Evolutionary conservation across 2,797 vertebrate genomes (phyloP), one percentile per base, ranked within the genome.

Genomic region (Mastacembelus armatus): DNA sequence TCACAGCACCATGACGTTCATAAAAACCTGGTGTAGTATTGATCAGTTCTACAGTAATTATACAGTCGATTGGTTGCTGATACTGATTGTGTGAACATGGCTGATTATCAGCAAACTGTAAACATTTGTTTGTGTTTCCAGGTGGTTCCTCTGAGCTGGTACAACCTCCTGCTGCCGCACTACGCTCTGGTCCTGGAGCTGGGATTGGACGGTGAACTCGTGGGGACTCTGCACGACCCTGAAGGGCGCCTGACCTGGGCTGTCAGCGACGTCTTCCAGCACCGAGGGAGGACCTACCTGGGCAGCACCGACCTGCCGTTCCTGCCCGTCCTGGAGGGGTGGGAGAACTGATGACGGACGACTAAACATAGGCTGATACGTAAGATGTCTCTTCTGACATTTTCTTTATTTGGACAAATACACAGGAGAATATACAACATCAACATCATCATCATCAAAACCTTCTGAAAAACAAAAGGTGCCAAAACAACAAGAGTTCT

Each of bases 221-320:
- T 88, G 36, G 90, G 81, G 19, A 85, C 85, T 3, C 89, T 90
- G 36, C 89, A 88, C 1, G 86, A 93, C 69, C 85, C 92, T 0
- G 73, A 86, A 0, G 85, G 89, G 5, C 76, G 45, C 0, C 55
- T 88, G 30, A 94, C 85, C 2, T 87, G 87, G 90, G 81, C 92
- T 44, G 6, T 92, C 83, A 94, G 89, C n/a, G 88, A 92, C 18
- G 86, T 89, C 12, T 93, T 92, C 89, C 91, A 93, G 81, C 88
- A 92, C 1, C 0, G 65, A 1, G 83, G 88, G 10, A 86, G 87
- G 40, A 79, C 90, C 0, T 88, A 88, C 47, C 63, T 93, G 77
- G 91, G 91, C 22, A 94, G 69, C 74, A 94, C 83, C 10, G 85
- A 94, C 59, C 64, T 93, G 76, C 90, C 87, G 0, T 93, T 93